phyloP scores from a whole-genome alignment of 2,113 vertebrate species.

The Eulacestoma nigropectus region DNA sequence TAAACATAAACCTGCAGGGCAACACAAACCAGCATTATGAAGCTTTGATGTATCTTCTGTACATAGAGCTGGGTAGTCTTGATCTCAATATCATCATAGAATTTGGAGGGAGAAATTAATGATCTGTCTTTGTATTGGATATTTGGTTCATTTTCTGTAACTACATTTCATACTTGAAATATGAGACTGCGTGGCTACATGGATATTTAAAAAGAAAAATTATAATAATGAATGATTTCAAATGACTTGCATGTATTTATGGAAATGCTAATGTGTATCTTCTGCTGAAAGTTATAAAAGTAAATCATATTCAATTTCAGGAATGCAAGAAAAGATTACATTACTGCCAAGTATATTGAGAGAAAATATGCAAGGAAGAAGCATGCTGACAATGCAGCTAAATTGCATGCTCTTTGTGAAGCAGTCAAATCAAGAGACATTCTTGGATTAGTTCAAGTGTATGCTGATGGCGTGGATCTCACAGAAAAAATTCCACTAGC shows the following conservation, averaged over 20 bases:
- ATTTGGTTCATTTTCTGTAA: neutral
- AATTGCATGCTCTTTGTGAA: conserved; percentile 82
- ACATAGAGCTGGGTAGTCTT: neutral
- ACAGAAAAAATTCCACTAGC: conserved; percentile 83
- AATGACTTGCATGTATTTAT: neutral
- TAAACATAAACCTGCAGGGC: neutral
- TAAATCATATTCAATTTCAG: conserved; percentile 66
- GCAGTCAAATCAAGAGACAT: conserved; percentile 86
- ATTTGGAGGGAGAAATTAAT: neutral
- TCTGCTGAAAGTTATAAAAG: neutral
- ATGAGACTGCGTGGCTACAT: neutral
- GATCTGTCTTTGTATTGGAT: neutral
- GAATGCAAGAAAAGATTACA: conserved; percentile 94
- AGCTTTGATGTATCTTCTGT: neutral
- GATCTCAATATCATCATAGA: neutral
- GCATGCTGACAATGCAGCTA: conserved; percentile 68
- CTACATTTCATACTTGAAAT: neutral
- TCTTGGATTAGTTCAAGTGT: conserved; percentile 87
- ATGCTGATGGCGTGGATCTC: conserved; percentile 89
- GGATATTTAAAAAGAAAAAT: neutral
- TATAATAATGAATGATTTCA: neutral
- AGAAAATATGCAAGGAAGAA: conserved; percentile 80
- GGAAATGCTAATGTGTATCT: neutral
- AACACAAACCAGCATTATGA: neutral
- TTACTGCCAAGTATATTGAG: conserved; percentile 94